Percentiles rank a stretch among this genome's conserved stretches.
These are phyloP conservation scores for Pelecanus crispus DNA, from an alignment of 2,113 vertebrate genomes.

Conservation along the genomic window DNA sequence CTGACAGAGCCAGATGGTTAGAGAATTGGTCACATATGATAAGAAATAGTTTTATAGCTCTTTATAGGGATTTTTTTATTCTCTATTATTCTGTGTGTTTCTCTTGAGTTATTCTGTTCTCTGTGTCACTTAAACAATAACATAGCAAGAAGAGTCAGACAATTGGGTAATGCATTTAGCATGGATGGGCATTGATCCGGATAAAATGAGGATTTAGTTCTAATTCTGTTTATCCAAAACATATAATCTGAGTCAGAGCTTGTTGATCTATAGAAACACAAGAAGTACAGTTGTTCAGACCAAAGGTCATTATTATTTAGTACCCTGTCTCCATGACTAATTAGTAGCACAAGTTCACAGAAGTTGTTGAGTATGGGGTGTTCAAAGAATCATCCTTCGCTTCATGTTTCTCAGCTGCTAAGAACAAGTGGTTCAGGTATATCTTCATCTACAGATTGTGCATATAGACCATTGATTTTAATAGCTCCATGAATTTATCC, in stretches of 20 bases:
- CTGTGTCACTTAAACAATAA: background rate
- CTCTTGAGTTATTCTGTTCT: background rate
- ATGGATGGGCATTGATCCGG: background rate
- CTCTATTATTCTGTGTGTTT: background rate
- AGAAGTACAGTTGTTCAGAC: background rate
- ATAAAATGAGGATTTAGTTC: background rate
- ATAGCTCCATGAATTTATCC: background rate
- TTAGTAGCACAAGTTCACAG: background rate
- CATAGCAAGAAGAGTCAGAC: background rate
- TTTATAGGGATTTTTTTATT: background rate
- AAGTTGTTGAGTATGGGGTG: background rate
- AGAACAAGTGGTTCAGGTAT: background rate
- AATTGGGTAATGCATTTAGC: background rate
- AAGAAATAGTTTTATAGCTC: background rate
- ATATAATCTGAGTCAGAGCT: background rate
- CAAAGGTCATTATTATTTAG: background rate
- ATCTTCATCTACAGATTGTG: background rate
- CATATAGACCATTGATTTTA: background rate
- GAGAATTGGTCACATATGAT: background rate
- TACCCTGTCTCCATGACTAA: background rate
- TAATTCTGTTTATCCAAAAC: background rate
- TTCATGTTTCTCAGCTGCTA: background rate
- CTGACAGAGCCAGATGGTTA: background rate
- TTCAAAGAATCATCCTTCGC: background rate
- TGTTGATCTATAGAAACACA: background rate